phyloP scores from a whole-genome alignment of 2,113 vertebrate genomes.

The Barbus barbus region DNA sequence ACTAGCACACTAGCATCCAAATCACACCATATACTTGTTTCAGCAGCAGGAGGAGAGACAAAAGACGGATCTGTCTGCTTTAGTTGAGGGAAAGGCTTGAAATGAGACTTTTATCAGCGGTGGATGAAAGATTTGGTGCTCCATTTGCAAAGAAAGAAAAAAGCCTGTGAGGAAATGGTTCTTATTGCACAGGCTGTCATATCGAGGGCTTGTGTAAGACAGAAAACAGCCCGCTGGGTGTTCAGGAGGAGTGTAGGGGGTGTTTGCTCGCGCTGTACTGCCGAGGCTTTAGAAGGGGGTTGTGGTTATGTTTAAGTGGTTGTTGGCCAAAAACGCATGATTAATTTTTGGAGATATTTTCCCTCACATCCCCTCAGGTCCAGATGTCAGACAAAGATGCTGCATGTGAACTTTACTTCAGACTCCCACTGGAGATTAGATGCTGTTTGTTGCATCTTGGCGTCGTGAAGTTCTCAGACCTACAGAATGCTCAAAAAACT shows the following conservation, averaged over 20 bases:
- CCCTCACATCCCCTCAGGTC: constrained; percentile 46
- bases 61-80: background rate
- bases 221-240: constrained; percentile 57
- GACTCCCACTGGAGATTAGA: constrained; percentile 26
- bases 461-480: background rate
- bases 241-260: constrained; percentile 58
- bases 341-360: constrained; percentile 39
- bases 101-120: constrained; percentile 58
- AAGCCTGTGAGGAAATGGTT: constrained; percentile 64
- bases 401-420: constrained; percentile 39
- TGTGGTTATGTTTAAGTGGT: constrained; percentile 40
- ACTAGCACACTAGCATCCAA: background rate
- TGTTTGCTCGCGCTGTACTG: background rate
- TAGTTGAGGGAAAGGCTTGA: constrained; percentile 24
- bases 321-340: constrained; percentile 48
- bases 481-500: background rate
- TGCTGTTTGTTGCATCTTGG: background rate
- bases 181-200: constrained; percentile 60
- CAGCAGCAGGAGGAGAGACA: background rate
- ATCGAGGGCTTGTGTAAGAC: constrained; percentile 34
- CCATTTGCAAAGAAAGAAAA: constrained; percentile 43
- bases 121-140: constrained; percentile 64
- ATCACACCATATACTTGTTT: background rate
- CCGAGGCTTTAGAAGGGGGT: constrained; percentile 59
- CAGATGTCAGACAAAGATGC: constrained; percentile 34